Base-by-base conservation (phyloP, 2,113 vertebrate genomes). In the Perca flavescens region DNA sequence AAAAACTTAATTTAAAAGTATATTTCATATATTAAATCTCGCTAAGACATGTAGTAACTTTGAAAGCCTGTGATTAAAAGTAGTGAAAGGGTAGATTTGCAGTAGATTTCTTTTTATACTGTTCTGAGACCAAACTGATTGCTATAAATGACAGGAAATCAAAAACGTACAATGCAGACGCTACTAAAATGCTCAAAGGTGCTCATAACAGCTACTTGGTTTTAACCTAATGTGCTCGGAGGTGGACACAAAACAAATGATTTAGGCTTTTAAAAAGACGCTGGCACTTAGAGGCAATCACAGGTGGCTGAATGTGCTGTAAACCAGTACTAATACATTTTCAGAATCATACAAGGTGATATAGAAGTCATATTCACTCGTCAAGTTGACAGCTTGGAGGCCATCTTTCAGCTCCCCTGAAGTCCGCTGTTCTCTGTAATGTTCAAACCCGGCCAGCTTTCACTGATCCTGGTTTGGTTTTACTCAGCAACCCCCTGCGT, bases 341-440 rank as follows among this genome's bases (percentile, higher is more conserved):
- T 65, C 52, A 25, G 12, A 50, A 31, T 50, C 21, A 16, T 3
- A 47, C 65, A 65, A 74, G 73, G 69, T 63, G 61, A 82, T 61
- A 28, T 16, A 79, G 58, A 74, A 47, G 49, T 82, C 36, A 68
- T 54, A 58, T 73, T 70, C 68, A 46, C 64, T 69, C 13, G 1
- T 77, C 60, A 43, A 50, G 36, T 5, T 60, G 74, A 64, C 34
- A 70, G 53, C 16, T 57, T 16, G 7, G 22, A 16, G 36, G 60
- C 43, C 53, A 10, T 50, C 49, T 73, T 70, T 80, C 1, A 31
- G 16, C 56, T 50, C 16, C 50, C 73, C 60, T 66, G 46, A 36
- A 74, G 61, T 40, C 62, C 63, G 6, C 53, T 43, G 47, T 54
- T 63, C 49, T 64, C 15, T 46, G 7, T 58, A 21, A 28, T 34